A percentile compares a stretch with the other conserved stretches of the same genome.
These are phyloP conservation scores for Brachionus rubens DNA, from an alignment of 1,140 invertebrate species.

Conservation along the genomic window DNA sequence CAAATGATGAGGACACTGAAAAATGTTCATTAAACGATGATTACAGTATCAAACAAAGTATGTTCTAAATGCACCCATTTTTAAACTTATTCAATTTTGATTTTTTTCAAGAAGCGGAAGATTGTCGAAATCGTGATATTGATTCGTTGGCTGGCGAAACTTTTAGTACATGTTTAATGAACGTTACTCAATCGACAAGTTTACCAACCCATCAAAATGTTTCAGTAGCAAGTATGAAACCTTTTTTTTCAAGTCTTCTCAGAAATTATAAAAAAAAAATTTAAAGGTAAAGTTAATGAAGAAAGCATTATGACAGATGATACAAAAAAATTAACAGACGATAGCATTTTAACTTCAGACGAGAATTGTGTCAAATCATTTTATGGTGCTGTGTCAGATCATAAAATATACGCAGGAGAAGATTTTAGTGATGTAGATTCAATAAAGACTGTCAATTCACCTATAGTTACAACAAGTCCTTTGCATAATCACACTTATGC, in stretches of 20 bases:
- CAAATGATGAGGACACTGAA: background rate
- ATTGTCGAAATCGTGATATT: background rate
- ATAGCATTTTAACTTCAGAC: conserved; percentile 7
- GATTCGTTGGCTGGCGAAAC: background rate
- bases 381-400: conserved; percentile 3
- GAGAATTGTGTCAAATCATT: conserved; percentile 34
- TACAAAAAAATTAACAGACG: background rate
- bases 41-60: too few relatives aligned
- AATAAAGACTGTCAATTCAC: background rate
- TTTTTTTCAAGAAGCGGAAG: background rate
- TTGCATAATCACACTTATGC: background rate
- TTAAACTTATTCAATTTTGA: background rate
- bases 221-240: background rate
- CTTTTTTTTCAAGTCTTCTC: background rate
- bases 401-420: conserved; percentile 24
- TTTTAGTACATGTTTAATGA: too few relatives aligned
- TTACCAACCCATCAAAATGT: background rate
- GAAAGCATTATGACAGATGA: background rate
- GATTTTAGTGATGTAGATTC: conserved; percentile 4
- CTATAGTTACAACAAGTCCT: background rate
- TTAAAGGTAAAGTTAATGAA: background rate
- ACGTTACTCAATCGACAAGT: background rate
- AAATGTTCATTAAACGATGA: background rate
- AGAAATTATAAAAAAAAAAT: background rate
- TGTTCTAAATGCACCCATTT: too few relatives aligned